Evolutionary conservation across 1,140 invertebrate genomes (phyloP).

Genomic region (Odontomachus brunneus): DNA sequence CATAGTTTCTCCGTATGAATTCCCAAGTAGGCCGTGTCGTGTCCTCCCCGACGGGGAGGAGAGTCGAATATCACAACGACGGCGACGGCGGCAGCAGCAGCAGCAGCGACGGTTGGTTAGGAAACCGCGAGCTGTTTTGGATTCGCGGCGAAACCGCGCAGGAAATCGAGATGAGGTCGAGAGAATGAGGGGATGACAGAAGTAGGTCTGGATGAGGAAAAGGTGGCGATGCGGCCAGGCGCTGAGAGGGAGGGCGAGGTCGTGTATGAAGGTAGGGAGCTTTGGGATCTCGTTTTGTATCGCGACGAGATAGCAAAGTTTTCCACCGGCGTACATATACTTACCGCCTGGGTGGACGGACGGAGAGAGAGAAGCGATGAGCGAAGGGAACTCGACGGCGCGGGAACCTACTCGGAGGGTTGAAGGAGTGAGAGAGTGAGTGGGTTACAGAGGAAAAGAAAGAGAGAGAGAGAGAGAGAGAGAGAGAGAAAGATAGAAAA

Average conservation of each 20-base stretch:
- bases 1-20: constrained; percentile 69
- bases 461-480: background rate
- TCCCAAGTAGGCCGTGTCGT: constrained; percentile 59
- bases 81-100: background rate
- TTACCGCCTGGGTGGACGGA: constrained; percentile 1
- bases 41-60: constrained; percentile 7
- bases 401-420: constrained; percentile 4
- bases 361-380: constrained; percentile 25
- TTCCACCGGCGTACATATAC: constrained; percentile 59
- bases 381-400: constrained; percentile 25
- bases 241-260: background rate
- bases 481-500: background rate
- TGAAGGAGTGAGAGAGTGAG: background rate
- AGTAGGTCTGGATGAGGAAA: constrained; percentile 59
- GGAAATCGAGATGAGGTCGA: constrained; percentile 59
- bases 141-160: constrained; percentile 32
- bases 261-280: constrained; percentile 26
- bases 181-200: constrained; percentile 41
- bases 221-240: constrained; percentile 53
- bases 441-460: background rate
- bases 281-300: constrained; percentile 63
- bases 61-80: constrained; percentile 11
- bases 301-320: constrained; percentile 63
- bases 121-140: constrained; percentile 63
- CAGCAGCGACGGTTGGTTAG: too few species aligned